Conservation (phyloP, 2,797 vertebrate genomes). For the Poeciliopsis paucimaculata region DNA sequence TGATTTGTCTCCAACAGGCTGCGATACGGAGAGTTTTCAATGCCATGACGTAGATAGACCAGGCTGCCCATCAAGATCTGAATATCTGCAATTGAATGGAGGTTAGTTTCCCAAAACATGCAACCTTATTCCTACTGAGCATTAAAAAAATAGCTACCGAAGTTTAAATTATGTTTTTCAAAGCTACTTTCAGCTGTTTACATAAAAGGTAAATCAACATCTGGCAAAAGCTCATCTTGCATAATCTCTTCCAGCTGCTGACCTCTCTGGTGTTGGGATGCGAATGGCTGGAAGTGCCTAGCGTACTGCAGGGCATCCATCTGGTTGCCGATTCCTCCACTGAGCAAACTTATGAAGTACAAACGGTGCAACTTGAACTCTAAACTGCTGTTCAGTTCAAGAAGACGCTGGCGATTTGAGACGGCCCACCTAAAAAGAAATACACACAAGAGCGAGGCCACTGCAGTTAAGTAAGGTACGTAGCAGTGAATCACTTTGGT, state of each 20-base stretch:
- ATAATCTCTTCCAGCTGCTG: conserved; percentile 6
- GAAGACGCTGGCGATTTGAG: conserved; percentile 87
- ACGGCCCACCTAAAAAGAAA: conserved; percentile 84
- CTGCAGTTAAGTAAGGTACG: background rate
- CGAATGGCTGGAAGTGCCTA: conserved; percentile 91
- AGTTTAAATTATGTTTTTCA: background rate
- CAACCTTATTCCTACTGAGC: background rate
- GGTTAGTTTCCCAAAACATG: background rate
- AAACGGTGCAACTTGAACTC: conserved; percentile 91
- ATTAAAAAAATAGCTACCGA: background rate
- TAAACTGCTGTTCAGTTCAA: conserved; percentile 90
- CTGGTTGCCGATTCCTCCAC: conserved; percentile 87
- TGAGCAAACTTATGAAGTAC: conserved; percentile 90
- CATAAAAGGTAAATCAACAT: background rate
- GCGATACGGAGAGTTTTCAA: conserved; percentile 90
- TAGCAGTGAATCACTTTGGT: background rate
- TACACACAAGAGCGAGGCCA: background rate
- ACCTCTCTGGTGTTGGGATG: conserved; percentile 90
- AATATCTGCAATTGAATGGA: conserved; percentile 80
- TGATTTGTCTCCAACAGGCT: conserved; percentile 89
- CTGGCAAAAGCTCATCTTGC: background rate
- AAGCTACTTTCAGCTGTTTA: background rate
- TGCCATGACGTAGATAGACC: conserved; percentile 89
- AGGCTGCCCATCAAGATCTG: conserved; percentile 94
- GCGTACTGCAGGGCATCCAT: conserved; percentile 90